Percentiles rank a stretch among this genome's conserved stretches.
Evolutionary conservation across 2,113 vertebrate species (phyloP).

Genomic region (Tragelaphus imberbis): DNA sequence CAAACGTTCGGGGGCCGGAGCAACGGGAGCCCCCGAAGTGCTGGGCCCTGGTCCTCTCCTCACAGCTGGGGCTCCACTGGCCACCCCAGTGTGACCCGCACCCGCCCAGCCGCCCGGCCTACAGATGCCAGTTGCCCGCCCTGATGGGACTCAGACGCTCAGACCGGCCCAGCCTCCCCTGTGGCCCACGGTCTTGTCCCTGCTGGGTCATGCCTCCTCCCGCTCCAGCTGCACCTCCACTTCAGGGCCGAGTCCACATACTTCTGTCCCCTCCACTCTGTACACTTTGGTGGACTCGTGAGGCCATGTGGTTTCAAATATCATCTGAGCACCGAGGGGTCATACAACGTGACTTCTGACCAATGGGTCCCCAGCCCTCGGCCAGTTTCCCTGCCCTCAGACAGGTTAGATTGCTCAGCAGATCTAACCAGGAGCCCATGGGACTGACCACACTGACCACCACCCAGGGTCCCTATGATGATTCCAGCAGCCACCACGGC

Average conservation of each 20-base stretch:
- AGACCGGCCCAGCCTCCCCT: not conserved
- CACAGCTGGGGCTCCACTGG: not conserved
- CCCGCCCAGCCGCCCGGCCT: fast-evolving
- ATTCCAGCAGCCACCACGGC: fast-evolving
- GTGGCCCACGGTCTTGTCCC: not conserved
- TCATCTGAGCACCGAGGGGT: not conserved
- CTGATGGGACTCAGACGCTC: not conserved
- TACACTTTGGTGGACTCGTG: fast-evolving
- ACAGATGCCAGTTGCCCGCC: fast-evolving
- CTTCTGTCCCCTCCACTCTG: too few relatives aligned
- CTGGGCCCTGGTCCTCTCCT: not conserved
- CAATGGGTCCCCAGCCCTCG: fast-evolving
- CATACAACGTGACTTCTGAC: not conserved
- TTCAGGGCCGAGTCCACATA: not conserved
- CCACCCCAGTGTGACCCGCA: not conserved
- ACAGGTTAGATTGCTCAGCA: not conserved
- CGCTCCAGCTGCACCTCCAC: not conserved
- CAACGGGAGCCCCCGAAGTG: fast-evolving
- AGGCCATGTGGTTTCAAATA: not conserved
- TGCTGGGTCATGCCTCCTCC: not conserved
- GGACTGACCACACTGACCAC: not conserved
- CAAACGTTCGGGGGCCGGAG: fast-evolving
- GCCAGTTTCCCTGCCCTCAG: not conserved
- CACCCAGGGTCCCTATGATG: not conserved
- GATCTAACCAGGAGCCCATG: fast-evolving